Percentiles rank a stretch among this genome's conserved stretches.
Conservation (phyloP, 2,888 invertebrate species). For the Thereva unica region DNA sequence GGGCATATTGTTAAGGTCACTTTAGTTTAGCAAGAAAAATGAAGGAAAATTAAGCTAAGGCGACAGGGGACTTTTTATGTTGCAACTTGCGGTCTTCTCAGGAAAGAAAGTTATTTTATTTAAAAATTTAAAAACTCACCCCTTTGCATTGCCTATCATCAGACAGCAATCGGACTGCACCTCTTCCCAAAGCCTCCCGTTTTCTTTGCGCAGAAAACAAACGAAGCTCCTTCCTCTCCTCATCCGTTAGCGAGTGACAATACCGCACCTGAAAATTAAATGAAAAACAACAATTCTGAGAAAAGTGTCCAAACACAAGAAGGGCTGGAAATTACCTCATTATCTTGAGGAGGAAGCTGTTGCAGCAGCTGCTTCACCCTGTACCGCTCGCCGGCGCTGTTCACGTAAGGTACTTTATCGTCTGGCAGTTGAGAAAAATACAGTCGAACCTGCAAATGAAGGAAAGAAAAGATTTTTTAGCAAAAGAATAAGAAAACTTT, state of each 20-base stretch:
- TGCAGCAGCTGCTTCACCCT: conserved; percentile 91
- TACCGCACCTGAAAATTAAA: conserved; percentile 73
- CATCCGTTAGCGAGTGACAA: conserved; percentile 90
- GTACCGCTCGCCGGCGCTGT: conserved; percentile 92
- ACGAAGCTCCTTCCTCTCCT: conserved; percentile 90
- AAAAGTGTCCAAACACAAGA: background rate
- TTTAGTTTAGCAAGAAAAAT: too few species aligned
- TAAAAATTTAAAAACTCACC: conserved; percentile 62
- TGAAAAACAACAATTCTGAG: conserved; percentile 30
- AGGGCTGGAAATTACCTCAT: conserved; percentile 64
- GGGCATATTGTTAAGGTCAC: too few species aligned
- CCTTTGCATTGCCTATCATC: conserved; percentile 74
- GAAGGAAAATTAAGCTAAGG: too few species aligned
- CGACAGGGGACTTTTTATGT: too few species aligned
- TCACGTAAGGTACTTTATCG: conserved; percentile 96
- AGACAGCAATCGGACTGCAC: conserved; percentile 81
- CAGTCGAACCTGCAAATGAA: conserved; percentile 82
- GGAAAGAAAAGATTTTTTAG: conserved; percentile 13
- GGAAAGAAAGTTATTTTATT: too few species aligned
- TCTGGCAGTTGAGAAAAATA: conserved; percentile 95
- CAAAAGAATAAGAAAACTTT: conserved; percentile 17
- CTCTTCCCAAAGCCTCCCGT: conserved; percentile 90
- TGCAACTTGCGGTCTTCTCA: too few species aligned
- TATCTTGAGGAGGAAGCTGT: conserved; percentile 97
- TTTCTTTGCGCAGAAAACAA: conserved; percentile 93